These are phyloP conservation scores for Muscidifurax raptorellus DNA, from an alignment of 1,140 invertebrate genomes.

Conservation along the genomic window DNA sequence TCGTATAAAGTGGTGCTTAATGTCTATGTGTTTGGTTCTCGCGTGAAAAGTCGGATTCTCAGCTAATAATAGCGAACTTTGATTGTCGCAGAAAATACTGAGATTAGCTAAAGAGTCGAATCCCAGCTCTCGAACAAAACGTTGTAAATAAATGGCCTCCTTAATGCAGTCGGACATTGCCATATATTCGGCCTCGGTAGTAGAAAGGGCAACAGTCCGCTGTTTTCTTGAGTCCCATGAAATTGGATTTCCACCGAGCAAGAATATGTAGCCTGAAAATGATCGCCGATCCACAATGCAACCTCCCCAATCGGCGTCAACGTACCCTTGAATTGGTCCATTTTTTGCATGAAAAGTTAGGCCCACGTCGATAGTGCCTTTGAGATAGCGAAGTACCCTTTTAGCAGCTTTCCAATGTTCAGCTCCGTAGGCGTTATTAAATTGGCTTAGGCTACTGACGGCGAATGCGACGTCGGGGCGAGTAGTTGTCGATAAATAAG, in stretches of 20 bases:
- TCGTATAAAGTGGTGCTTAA: slow-evolving; percentile 5
- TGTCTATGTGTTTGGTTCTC: slow-evolving; percentile 6
- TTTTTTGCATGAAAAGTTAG: not conserved
- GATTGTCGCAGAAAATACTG: not conserved
- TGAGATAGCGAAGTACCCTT: slow-evolving; percentile 12
- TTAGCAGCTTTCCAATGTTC: slow-evolving; percentile 38
- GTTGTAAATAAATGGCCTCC: not conserved
- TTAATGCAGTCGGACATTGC: not conserved
- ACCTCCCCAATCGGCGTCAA: not conserved
- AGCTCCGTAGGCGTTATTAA: slow-evolving; percentile 13
- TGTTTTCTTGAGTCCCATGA: slow-evolving; percentile 17
- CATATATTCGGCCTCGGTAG: slow-evolving; percentile 26
- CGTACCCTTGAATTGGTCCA: not conserved
- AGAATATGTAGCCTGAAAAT: not conserved
- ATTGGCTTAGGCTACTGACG: slow-evolving; percentile 38
- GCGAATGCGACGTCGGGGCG: slow-evolving; percentile 42
- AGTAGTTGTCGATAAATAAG: not conserved
- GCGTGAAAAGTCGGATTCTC: slow-evolving; percentile 10
- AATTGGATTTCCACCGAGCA: not conserved
- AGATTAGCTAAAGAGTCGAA: no score
- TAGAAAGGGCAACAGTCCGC: not conserved
- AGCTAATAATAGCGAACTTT: not conserved
- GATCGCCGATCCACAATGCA: not conserved
- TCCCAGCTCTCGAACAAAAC: not conserved
- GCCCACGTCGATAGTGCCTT: not conserved